These are phyloP conservation scores for Pterocles burchelli DNA, from an alignment of 2,113 vertebrate species.

Conservation along the genomic window DNA sequence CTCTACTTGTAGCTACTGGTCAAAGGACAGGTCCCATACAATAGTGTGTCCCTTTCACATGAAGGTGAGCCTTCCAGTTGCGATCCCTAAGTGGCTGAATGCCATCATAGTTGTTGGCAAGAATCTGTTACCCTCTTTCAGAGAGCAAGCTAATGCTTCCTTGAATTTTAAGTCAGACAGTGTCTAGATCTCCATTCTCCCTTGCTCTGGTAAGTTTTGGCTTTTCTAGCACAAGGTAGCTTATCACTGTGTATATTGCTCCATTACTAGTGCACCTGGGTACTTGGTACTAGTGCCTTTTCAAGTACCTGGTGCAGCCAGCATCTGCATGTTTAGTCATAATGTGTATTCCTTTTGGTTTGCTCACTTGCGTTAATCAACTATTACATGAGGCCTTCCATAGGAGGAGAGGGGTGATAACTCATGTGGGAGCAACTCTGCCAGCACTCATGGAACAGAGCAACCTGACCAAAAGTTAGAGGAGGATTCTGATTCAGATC, in stretches of 20 bases:
- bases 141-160: not conserved
- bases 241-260: not conserved
- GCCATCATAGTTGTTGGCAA: not conserved
- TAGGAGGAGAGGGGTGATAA: not conserved
- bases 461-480: not conserved
- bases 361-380: not conserved
- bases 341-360: not conserved
- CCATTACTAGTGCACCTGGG: not conserved
- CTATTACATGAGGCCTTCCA: not conserved
- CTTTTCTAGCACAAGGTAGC: not conserved
- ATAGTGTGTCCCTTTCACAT: not conserved
- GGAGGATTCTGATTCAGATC: not conserved
- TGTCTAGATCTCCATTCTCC: not conserved
- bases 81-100: not conserved
- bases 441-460: not conserved
- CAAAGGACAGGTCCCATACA: not conserved
- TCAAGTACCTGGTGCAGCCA: not conserved
- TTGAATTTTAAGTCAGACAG: not conserved
- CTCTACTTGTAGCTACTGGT: not conserved
- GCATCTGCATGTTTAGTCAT: not conserved
- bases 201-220: not conserved
- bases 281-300: not conserved
- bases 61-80: not conserved
- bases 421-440: not conserved
- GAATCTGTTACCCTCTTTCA: not conserved